Evolutionary conservation across 2,888 invertebrate genomes (phyloP).

Genomic region (Drepanosiphum platanoidis): DNA sequence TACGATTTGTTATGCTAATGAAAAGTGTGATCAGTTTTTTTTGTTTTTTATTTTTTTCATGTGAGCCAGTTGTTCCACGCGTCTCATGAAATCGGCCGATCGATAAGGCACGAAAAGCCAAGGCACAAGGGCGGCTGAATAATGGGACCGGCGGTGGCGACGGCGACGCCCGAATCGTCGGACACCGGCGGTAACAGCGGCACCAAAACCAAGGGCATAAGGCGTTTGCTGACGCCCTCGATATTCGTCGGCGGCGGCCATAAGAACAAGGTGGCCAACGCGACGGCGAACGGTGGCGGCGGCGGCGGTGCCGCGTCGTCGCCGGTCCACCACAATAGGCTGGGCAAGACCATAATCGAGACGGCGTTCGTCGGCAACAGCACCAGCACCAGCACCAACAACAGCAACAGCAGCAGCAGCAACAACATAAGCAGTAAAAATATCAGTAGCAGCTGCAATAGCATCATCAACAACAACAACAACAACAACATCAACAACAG

Average conservation of each 20-base stretch:
- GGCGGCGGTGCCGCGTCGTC: not conserved
- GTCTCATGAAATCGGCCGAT: not conserved
- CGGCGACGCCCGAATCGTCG: constrained; percentile 3
- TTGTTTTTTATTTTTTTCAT: too few relatives aligned
- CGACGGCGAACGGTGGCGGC: not conserved
- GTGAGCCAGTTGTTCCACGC: not conserved
- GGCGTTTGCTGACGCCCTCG: constrained; percentile 62
- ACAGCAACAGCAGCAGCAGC: constrained; percentile 6
- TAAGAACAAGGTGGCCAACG: constrained; percentile 38
- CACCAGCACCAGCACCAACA: not conserved
- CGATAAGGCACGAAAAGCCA: not conserved
- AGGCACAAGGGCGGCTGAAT: not conserved
- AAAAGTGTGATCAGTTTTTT: not conserved
- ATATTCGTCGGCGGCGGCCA: constrained; percentile 62
- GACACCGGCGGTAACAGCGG: not conserved
- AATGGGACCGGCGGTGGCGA: constrained; percentile 42
- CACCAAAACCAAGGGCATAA: constrained; percentile 63
- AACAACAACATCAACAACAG: constrained; percentile 14
- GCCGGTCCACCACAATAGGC: not conserved
- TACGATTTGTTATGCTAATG: too few relatives aligned
- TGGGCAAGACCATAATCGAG: constrained; percentile 60
- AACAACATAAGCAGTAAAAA: not conserved
- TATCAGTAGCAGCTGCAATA: not conserved
- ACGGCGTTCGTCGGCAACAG: constrained; percentile 63
- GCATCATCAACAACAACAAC: not conserved